phyloP scores from a whole-genome alignment of 2,113 vertebrate genomes.

The Lycocorax pyrrhopterus region DNA sequence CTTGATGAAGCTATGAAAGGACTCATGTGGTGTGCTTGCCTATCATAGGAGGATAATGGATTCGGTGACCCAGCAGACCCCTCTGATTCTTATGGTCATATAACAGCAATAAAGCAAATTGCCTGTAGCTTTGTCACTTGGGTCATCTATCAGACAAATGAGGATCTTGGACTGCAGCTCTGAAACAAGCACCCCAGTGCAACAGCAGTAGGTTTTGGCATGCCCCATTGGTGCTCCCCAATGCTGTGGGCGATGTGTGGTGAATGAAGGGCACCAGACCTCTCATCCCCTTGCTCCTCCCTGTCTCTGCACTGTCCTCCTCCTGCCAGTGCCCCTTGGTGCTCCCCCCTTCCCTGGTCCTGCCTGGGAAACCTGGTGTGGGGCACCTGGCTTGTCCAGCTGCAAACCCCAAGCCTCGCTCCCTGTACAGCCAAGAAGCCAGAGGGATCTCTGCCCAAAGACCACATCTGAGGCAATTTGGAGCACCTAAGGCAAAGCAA shows the following conservation, averaged over 20 bases:
- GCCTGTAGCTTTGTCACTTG: not conserved
- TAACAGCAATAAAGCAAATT: slow-evolving; percentile 1
- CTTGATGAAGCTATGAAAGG: not conserved
- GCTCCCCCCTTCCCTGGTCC: not conserved
- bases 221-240: not conserved
- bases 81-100: not conserved
- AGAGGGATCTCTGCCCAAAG: not conserved
- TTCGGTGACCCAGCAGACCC: not conserved
- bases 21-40: not conserved
- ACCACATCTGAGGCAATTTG: not conserved
- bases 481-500: not conserved
- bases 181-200: not conserved
- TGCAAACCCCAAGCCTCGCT: not conserved
- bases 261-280: not conserved
- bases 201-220: not conserved
- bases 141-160: not conserved
- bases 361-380: not conserved
- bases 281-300: not conserved
- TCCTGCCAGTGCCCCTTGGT: not conserved
- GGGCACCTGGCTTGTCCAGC: not conserved
- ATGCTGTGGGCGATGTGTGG: not conserved
- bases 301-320: not conserved
- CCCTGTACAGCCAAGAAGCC: not conserved
- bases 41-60: not conserved
- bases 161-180: not conserved